These are phyloP conservation scores for Yasuhikotakia modesta DNA, from an alignment of 2,797 vertebrate species.

Conservation along the genomic window DNA sequence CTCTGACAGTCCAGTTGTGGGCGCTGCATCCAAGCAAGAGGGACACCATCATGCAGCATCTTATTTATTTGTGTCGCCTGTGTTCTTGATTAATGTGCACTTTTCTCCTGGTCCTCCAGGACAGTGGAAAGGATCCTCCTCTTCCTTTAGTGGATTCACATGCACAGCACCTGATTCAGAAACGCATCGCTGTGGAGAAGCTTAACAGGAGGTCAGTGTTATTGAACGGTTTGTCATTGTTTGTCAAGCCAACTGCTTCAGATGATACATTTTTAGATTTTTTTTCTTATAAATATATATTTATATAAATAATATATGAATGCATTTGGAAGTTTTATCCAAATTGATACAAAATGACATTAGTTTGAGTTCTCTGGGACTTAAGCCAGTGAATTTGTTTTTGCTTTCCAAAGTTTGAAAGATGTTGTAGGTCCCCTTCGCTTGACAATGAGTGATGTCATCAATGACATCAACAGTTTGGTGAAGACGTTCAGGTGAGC, in stretches of 20 bases:
- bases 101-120: constrained; percentile 42
- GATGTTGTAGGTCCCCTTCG: constrained; percentile 70
- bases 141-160: constrained; percentile 74
- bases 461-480: constrained; percentile 72
- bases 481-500: constrained; percentile 79
- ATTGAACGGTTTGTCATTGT: not conserved
- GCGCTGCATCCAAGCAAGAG: constrained; percentile 41
- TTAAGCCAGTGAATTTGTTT: no score
- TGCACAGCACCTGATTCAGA: constrained; percentile 76
- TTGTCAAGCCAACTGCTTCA: not conserved
- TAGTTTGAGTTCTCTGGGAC: not conserved
- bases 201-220: constrained; percentile 72
- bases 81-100: not conserved
- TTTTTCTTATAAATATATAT: no score
- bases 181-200: constrained; percentile 76
- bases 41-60: not conserved
- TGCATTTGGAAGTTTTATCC: not conserved
- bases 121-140: constrained; percentile 48
- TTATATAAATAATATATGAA: not conserved
- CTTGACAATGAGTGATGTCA: constrained; percentile 74
- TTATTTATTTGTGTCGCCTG: not conserved
- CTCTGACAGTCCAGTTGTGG: constrained; percentile 42
- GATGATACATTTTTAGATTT: not conserved
- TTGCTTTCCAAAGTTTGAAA: constrained; percentile 50
- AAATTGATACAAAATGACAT: not conserved